Conservation (phyloP, 35 echinoderm and acorn worm genomes). For the Heliocidaris erythrogramma region DNA sequence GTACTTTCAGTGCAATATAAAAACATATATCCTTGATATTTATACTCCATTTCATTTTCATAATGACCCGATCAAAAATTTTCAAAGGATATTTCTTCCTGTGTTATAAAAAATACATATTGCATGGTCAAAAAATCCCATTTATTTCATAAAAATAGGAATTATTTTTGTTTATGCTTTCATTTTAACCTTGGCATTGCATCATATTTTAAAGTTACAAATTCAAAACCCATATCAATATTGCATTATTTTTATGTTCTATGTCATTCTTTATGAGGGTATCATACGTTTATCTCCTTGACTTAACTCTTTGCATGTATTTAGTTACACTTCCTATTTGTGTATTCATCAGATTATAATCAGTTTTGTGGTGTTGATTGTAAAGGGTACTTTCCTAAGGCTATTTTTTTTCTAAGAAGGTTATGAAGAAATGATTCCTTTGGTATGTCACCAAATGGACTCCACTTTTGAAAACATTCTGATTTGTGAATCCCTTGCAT, state of each 20-base stretch:
- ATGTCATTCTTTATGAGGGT: neutral
- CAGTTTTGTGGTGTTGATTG: neutral
- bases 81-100: neutral
- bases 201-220: neutral
- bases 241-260: neutral
- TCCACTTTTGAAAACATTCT: no score
- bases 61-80: no score
- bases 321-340: neutral
- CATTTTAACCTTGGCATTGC: neutral
- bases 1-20: neutral
- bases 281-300: neutral
- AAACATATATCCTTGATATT: neutral
- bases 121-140: neutral
- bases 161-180: neutral
- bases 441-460: no score
- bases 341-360: neutral
- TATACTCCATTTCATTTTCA: neutral
- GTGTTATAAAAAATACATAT: neutral
- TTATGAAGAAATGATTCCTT: no score
- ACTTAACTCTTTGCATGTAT: neutral
- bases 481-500: no score
- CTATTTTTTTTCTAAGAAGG: neutral
- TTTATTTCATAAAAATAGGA: neutral
- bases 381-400: neutral
- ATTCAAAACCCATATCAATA: neutral